phyloP scores from a whole-genome alignment of 2,113 vertebrate genomes.

The Anhinga rufa region DNA sequence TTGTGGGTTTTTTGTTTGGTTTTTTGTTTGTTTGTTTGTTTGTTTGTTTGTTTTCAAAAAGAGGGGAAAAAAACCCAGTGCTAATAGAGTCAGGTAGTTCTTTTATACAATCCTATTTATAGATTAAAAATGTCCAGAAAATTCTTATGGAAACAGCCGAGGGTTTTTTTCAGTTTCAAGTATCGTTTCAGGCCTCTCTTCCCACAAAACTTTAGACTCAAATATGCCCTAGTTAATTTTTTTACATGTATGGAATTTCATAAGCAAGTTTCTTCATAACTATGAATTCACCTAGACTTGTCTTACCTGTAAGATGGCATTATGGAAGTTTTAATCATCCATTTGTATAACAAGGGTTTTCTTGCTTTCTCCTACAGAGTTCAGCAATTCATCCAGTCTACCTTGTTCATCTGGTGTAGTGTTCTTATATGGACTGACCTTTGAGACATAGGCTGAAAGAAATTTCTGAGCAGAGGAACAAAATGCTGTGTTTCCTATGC shows the following conservation, averaged over 20 bases:
- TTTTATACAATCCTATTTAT: neutral
- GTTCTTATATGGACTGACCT: neutral
- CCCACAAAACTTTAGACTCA: neutral
- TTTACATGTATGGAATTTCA: neutral
- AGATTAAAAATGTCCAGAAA: neutral
- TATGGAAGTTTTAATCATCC: neutral
- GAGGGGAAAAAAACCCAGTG: accelerated
- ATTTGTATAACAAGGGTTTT: neutral
- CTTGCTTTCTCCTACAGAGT: neutral
- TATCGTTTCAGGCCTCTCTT: neutral
- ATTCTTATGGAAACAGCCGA: neutral
- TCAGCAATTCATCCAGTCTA: neutral
- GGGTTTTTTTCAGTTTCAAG: neutral
- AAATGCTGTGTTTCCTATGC: neutral
- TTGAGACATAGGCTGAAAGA: neutral
- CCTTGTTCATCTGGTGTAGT: neutral
- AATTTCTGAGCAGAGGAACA: neutral
- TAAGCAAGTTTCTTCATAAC: neutral
- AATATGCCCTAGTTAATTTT: neutral
- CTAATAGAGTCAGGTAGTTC: neutral
- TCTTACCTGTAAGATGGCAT: neutral
- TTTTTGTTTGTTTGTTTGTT: too few relatives aligned
- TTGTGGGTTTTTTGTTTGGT: too few relatives aligned
- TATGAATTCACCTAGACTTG: neutral
- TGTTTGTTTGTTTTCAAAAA: too few relatives aligned